phyloP scores from a whole-genome alignment of 2,113 vertebrate genomes.

The Cynoglossus semilaevis region DNA sequence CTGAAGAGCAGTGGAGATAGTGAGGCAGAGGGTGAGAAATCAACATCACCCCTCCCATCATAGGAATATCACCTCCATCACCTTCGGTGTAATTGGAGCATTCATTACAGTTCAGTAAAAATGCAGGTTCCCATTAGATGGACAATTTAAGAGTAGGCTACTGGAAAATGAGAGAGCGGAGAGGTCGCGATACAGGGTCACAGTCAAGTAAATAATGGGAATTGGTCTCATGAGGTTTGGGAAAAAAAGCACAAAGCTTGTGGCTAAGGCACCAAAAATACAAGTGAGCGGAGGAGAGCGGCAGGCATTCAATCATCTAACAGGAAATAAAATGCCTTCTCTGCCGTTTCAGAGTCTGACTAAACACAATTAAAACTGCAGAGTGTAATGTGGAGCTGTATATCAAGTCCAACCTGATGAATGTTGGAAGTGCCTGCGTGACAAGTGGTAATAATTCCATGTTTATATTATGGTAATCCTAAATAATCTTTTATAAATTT shows the following conservation, averaged over 20 bases:
- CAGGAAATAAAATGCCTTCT: constrained; percentile 66
- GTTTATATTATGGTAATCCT: constrained; percentile 4
- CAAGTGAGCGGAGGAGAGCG: constrained; percentile 49
- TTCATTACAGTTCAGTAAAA: constrained; percentile 72
- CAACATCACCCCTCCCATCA: constrained; percentile 68
- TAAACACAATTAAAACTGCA: constrained; percentile 55
- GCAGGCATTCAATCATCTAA: constrained; percentile 69
- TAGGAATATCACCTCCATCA: constrained; percentile 70
- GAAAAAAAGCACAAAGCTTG: constrained; percentile 58
- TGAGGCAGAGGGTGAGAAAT: constrained; percentile 69
- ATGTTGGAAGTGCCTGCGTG: constrained; percentile 13
- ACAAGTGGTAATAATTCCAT: constrained; percentile 16
- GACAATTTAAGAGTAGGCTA: constrained; percentile 68
- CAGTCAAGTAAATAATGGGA: constrained; percentile 76
- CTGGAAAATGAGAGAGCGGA: constrained; percentile 66
- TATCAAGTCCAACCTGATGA: constrained; percentile 35
- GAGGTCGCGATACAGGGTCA: constrained; percentile 68
- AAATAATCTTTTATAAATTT: constrained; percentile 7
- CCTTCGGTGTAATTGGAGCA: constrained; percentile 72
- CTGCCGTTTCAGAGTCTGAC: constrained; percentile 54
- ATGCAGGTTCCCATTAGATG: constrained; percentile 66
- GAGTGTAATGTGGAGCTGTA: constrained; percentile 36
- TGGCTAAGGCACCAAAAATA: constrained; percentile 60
- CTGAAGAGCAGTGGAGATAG: constrained; percentile 58
- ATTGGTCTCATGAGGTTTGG: constrained; percentile 65